phyloP scores from a whole-genome alignment of 1,140 invertebrate species.

The Drosophila lini region DNA sequence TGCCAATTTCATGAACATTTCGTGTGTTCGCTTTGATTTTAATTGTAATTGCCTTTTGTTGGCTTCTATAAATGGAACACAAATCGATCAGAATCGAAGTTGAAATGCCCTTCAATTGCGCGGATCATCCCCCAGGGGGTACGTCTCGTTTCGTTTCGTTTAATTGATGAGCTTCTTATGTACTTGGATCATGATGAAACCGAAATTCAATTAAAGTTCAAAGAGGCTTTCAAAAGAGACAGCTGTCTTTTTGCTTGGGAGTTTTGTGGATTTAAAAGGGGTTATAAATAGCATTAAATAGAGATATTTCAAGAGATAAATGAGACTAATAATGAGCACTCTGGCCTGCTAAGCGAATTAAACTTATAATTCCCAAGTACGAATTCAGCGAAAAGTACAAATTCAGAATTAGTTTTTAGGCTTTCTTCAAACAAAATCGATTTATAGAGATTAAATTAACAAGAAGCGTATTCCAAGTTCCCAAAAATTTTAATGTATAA shows the following conservation, averaged over 20 bases:
- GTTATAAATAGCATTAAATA: neutral
- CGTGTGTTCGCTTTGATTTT: conserved; percentile 44
- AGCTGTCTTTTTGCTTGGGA: neutral
- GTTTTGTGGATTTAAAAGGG: neutral
- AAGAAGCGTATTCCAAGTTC: too few species aligned
- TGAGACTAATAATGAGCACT: neutral
- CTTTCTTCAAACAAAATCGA: too few species aligned
- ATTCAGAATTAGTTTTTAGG: too few species aligned
- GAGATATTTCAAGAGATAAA: neutral
- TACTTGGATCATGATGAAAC: conserved; percentile 4
- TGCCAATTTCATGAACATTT: conserved; percentile 68
- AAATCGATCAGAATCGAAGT: conserved; percentile 36
- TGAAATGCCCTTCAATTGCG: conserved; percentile 35
- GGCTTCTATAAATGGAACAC: conserved; percentile 28
- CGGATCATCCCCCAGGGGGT: conserved; percentile 1
- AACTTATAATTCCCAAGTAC: neutral
- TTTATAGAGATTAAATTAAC: too few species aligned
- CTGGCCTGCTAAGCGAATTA: too few species aligned
- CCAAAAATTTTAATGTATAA: neutral
- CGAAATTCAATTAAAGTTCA: conserved; percentile 23
- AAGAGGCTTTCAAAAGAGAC: conserved; percentile 14
- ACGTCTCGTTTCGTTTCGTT: neutral
- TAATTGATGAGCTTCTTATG: conserved; percentile 11
- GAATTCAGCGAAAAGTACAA: neutral
- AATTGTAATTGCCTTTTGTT: conserved; percentile 59